Evolutionary conservation across 2,797 vertebrate genomes (phyloP).

Genomic region (Sebastes iracundus): DNA sequence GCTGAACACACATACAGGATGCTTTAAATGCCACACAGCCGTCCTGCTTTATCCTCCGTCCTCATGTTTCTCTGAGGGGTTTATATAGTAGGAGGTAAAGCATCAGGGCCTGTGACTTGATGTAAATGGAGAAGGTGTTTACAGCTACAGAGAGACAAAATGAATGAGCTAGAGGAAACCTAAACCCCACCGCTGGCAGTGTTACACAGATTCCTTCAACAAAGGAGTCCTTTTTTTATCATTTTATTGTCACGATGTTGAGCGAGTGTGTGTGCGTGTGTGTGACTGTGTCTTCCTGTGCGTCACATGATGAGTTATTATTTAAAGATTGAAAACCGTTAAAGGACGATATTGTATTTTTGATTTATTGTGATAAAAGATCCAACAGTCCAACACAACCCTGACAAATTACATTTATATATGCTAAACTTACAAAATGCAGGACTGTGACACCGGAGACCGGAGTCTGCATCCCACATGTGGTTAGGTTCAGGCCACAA

Average conservation of each 20-base stretch:
- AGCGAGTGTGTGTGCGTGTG: slow-evolving; percentile 12
- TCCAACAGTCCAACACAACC: neutral
- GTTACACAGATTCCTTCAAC: slow-evolving; percentile 29
- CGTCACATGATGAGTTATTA: neutral
- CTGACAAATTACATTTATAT: neutral
- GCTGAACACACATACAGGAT: slow-evolving; percentile 31
- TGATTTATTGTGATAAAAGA: neutral
- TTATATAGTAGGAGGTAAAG: slow-evolving; percentile 40
- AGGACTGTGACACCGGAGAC: neutral
- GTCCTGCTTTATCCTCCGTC: slow-evolving; percentile 32
- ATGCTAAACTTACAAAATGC: neutral
- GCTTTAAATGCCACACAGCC: slow-evolving; percentile 38
- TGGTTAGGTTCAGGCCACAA: neutral
- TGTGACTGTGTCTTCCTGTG: neutral
- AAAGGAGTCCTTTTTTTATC: slow-evolving; percentile 44
- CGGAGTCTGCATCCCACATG: neutral
- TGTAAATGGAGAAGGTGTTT: slow-evolving; percentile 65
- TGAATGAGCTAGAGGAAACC: slow-evolving; percentile 50
- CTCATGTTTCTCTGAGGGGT: slow-evolving; percentile 41
- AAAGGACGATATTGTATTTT: neutral
- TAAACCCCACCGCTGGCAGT: slow-evolving; percentile 26
- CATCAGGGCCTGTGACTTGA: slow-evolving; percentile 27
- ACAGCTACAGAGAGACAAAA: slow-evolving; percentile 53
- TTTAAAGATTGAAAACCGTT: neutral
- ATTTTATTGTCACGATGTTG: slow-evolving; percentile 40